phyloP scores from a whole-genome alignment of 2,113 vertebrate species.

The Pachyramphus minor region DNA sequence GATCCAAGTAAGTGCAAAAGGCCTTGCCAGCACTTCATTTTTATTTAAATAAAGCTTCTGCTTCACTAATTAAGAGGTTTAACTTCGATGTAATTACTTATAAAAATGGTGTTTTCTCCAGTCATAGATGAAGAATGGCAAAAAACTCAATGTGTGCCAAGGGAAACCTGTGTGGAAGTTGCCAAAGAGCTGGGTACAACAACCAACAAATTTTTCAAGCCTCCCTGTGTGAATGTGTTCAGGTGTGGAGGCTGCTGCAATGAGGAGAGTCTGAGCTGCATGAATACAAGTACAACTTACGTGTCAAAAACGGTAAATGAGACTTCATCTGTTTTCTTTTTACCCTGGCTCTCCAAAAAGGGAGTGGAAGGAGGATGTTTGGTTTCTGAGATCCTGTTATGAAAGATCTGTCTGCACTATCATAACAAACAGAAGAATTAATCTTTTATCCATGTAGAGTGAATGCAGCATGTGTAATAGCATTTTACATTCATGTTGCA shows the following conservation, averaged over 20 bases:
- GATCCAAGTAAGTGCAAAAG: conserved; percentile 1
- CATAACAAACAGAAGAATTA: conserved; percentile 28
- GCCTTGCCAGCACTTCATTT: neutral
- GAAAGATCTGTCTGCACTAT: conserved; percentile 12
- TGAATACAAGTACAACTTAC: conserved; percentile 86
- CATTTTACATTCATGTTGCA: neutral
- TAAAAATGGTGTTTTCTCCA: conserved; percentile 56
- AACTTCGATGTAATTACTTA: neutral
- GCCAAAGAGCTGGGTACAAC: conserved; percentile 88
- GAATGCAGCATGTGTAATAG: neutral
- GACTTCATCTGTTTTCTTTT: neutral
- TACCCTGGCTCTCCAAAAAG: neutral
- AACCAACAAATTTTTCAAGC: conserved; percentile 92
- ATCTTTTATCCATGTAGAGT: neutral
- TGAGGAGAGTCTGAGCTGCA: conserved; percentile 86
- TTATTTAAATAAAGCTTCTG: conserved; percentile 10
- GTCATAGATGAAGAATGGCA: conserved; percentile 98
- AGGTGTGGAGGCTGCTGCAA: conserved; percentile 96
- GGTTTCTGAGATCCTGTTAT: conserved; percentile 32
- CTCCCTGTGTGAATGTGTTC: conserved; percentile 91
- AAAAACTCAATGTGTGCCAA: conserved; percentile 90
- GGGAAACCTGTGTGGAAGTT: conserved; percentile 92
- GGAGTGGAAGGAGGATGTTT: conserved; percentile 34
- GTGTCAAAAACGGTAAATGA: conserved; percentile 90
- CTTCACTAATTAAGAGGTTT: neutral